Evolutionary conservation across 2,113 vertebrate species (phyloP), one percentile per base, ranked within the genome.

Genomic region (Phaethornis superciliosus): DNA sequence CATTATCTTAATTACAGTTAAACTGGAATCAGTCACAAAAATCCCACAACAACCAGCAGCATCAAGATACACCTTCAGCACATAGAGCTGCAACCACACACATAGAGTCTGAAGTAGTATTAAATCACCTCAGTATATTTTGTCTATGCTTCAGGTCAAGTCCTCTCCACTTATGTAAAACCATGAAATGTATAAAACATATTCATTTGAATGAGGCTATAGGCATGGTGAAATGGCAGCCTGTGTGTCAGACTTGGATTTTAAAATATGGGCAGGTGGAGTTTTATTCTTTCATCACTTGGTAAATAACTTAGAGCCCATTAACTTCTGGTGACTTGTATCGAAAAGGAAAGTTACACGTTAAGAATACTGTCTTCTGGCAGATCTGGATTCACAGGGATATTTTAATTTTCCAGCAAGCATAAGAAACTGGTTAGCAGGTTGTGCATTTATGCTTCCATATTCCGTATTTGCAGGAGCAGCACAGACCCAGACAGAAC

Each of bases 1-100:
- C 51, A 93, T 89, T 85, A 88, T 51, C 78, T 81, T 95, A 91
- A 94, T 94, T 95, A 71, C 76, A 85, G n/a, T 85, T 63, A 63
- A 71, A 40, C 35, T 89, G 68, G 44, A 69, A 79, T 80, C 40
- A 40, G 75, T 42, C 32, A 68, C 44, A 75, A 86, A 94, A 96
- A 62, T 79, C 35, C 35, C 46, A 65, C 40, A 84, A 78, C 59
- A 89, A 85, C 55, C 63, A 85, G 64, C 80, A 88, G 28, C 51
- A 62, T 69, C 26, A 62, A 28, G 35, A 65, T 26, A 54, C 4
- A 79, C 17, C 52, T 88, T 84, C 60, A 71, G 58, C 33, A 72
- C 9, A 59, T 4, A 58, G 17, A 76, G 42, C 42, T 82, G 71
- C 37, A 74, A 65, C 11, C 51, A 20, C 4, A 3, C 71, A 52